These are phyloP conservation scores for Premnoplex brunnescens DNA, from an alignment of 2,797 vertebrate genomes.

Conservation along the genomic window DNA sequence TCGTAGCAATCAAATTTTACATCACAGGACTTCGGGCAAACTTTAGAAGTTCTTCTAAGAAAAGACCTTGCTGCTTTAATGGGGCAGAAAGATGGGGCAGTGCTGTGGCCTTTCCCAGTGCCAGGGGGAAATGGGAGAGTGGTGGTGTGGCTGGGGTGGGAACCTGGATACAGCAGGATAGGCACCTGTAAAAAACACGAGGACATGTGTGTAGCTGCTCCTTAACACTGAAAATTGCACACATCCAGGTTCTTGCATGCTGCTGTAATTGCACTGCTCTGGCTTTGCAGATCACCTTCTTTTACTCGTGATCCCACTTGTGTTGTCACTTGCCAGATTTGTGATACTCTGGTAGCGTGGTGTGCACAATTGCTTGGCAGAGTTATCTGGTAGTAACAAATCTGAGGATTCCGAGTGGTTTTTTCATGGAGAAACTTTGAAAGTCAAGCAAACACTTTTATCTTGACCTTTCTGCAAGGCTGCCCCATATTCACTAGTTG, in stretches of 20 bases:
- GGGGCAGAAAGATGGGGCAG: neutral
- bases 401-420: neutral
- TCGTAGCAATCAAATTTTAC: neutral
- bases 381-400: neutral
- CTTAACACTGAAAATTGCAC: neutral
- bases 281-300: neutral
- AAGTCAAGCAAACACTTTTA: slow-evolving; percentile 82
- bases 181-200: neutral
- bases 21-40: neutral
- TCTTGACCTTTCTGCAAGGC: slow-evolving; percentile 95
- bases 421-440: slow-evolving; percentile 81
- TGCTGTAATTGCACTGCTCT: neutral
- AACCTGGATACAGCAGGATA: neutral
- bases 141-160: fast-evolving
- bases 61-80: neutral
- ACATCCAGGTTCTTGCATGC: neutral
- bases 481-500: slow-evolving; percentile 92
- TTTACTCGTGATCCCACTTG: neutral
- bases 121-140: neutral
- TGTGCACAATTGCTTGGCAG: neutral
- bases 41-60: neutral
- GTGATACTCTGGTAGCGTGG: neutral
- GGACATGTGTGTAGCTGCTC: neutral
- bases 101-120: neutral
- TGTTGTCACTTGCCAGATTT: neutral